Evolutionary conservation across 92 coral and sea anemone species (phyloP).

Genomic region (Epizoanthus rinbou): DNA sequence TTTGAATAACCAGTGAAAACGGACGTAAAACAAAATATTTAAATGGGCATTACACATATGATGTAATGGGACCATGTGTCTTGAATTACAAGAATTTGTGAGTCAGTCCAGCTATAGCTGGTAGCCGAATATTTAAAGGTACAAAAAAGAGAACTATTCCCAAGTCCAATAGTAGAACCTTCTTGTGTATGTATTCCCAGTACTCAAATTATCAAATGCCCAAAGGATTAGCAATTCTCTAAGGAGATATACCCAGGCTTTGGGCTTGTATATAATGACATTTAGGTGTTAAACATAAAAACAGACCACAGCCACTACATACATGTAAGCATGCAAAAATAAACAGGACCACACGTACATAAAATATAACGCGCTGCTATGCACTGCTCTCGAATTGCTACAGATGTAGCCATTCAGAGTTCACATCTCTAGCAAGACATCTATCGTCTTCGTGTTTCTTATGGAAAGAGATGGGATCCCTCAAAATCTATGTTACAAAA

Average conservation of each 20-base stretch:
- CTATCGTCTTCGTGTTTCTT: constrained; percentile 29
- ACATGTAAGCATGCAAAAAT: neutral
- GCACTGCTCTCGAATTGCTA: neutral
- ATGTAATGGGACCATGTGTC: constrained; percentile 16
- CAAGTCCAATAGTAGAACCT: neutral
- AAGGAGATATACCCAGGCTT: constrained; percentile 34
- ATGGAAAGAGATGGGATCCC: constrained; percentile 18
- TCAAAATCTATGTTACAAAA: constrained; percentile 7
- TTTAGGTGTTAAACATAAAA: constrained; percentile 11
- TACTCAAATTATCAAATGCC: constrained; percentile 10
- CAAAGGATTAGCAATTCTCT: constrained; percentile 21
- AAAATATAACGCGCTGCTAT: neutral
- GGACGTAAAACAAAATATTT: neutral
- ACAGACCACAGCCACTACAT: neutral
- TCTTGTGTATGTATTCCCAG: neutral
- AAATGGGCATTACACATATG: constrained; percentile 1
- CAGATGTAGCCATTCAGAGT: neutral
- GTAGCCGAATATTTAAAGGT: neutral
- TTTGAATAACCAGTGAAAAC: constrained; percentile 16
- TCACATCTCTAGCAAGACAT: neutral
- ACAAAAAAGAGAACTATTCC: neutral
- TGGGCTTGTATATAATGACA: constrained; percentile 6
- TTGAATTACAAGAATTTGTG: constrained; percentile 24
- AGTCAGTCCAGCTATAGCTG: neutral
- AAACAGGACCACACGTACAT: neutral